These are phyloP conservation scores for Biston stratarius DNA, from an alignment of 2,888 invertebrate genomes.

Conservation along the genomic window DNA sequence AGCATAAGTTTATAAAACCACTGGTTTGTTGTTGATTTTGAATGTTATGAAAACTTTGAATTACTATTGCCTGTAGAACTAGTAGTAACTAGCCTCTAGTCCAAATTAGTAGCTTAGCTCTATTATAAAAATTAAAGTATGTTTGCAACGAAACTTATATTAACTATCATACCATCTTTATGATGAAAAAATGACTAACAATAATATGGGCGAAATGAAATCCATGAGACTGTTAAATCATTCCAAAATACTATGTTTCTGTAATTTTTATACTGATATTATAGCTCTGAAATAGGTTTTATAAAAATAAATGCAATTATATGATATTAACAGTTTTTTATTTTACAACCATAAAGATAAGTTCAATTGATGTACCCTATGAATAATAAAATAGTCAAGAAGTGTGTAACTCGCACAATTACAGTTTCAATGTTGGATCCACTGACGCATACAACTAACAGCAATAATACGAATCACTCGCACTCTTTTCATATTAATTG, in stretches of 20 bases:
- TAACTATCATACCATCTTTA: constrained; percentile 27
- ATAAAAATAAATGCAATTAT: constrained; percentile 55
- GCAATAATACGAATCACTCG: no score
- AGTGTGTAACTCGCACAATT: no score
- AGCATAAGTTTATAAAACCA: not conserved
- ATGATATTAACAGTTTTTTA: constrained; percentile 34
- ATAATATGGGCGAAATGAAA: not conserved
- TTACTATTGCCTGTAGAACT: constrained; percentile 17
- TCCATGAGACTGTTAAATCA: constrained; percentile 29
- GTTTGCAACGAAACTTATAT: constrained; percentile 38
- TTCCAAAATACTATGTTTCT: constrained; percentile 31
- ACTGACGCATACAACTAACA: no score
- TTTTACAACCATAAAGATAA: constrained; percentile 7
- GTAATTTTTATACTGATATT: constrained; percentile 36
- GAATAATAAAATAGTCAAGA: no score
- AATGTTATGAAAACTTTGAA: constrained; percentile 20
- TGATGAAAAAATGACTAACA: constrained; percentile 8
- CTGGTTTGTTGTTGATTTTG: constrained; percentile 1
- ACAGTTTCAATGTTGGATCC: no score
- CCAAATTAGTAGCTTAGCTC: constrained; percentile 27
- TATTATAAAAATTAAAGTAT: constrained; percentile 25
- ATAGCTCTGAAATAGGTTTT: constrained; percentile 21
- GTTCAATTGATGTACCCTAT: not conserved
- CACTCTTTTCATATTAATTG: no score
- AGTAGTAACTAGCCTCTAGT: no score